Conservation (phyloP, 2,113 vertebrate genomes). For the Castor canadensis region DNA sequence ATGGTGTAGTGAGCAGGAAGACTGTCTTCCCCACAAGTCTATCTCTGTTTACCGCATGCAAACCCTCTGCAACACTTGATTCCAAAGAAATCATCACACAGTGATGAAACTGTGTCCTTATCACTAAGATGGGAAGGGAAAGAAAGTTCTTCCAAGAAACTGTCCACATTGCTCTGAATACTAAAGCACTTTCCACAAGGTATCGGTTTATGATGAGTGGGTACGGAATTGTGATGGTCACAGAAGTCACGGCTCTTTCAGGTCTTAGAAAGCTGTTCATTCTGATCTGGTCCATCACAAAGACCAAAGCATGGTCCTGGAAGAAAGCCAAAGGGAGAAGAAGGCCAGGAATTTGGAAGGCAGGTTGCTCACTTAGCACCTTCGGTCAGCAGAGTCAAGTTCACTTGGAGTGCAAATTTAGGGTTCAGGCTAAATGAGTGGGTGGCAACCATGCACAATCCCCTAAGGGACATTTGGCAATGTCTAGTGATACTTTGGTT, state of each 20-base stretch:
- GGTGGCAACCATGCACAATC: background rate
- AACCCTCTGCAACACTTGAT: background rate
- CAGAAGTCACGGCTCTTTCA: background rate
- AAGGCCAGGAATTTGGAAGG: background rate
- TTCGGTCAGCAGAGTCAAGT: background rate
- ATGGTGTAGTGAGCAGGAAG: background rate
- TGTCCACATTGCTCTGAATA: background rate
- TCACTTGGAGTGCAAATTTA: background rate
- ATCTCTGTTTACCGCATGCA: background rate
- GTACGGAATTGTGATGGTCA: fast-evolving
- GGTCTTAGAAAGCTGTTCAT: background rate
- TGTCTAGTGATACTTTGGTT: background rate
- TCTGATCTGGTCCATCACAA: background rate
- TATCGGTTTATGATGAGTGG: background rate
- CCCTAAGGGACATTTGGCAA: background rate
- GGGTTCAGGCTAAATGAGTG: background rate
- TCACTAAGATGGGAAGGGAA: background rate
- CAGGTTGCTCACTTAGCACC: background rate
- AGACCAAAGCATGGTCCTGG: background rate
- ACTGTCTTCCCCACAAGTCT: fast-evolving
- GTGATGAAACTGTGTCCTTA: background rate
- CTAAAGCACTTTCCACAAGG: background rate
- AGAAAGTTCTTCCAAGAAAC: background rate
- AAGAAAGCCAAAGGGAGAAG: background rate
- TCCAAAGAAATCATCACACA: background rate